phyloP scores from a whole-genome alignment of 2,113 vertebrate species.

The Hemiprocne comata region DNA sequence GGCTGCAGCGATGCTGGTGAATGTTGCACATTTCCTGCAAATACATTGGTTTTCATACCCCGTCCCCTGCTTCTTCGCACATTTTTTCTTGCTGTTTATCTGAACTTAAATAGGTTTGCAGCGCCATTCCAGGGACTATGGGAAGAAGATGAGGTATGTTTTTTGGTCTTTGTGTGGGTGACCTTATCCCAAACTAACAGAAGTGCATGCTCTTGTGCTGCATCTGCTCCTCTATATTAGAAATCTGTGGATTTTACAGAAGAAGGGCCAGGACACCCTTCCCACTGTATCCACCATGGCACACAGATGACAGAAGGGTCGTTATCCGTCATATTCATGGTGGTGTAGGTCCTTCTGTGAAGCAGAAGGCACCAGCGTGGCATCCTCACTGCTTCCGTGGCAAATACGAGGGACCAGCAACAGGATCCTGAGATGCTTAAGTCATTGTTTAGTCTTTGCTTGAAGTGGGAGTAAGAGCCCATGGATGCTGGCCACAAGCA shows the following conservation, averaged over 20 bases:
- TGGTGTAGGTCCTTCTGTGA: background rate
- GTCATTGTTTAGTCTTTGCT: constrained; percentile 50
- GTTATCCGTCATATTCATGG: fast-evolving
- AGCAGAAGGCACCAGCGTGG: background rate
- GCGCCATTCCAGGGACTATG: background rate
- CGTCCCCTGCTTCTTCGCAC: background rate
- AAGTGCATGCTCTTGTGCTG: background rate
- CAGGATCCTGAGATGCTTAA: background rate
- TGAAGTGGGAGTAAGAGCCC: background rate
- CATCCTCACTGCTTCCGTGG: background rate
- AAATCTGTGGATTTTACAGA: background rate
- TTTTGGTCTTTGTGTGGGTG: background rate
- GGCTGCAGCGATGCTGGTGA: background rate
- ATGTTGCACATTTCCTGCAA: background rate
- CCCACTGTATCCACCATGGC: fast-evolving
- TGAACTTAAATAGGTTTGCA: background rate
- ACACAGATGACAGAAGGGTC: background rate
- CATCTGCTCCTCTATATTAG: background rate
- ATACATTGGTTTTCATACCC: background rate
- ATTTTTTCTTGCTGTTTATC: background rate
- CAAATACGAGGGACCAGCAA: background rate
- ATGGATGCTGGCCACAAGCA: background rate
- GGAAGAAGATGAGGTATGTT: background rate
- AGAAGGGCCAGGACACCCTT: background rate
- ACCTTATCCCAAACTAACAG: background rate